Percentiles rank a stretch among this genome's conserved stretches.
phyloP scores from a whole-genome alignment of 2,113 vertebrate genomes.

The Sakesphorus luctuosus region DNA sequence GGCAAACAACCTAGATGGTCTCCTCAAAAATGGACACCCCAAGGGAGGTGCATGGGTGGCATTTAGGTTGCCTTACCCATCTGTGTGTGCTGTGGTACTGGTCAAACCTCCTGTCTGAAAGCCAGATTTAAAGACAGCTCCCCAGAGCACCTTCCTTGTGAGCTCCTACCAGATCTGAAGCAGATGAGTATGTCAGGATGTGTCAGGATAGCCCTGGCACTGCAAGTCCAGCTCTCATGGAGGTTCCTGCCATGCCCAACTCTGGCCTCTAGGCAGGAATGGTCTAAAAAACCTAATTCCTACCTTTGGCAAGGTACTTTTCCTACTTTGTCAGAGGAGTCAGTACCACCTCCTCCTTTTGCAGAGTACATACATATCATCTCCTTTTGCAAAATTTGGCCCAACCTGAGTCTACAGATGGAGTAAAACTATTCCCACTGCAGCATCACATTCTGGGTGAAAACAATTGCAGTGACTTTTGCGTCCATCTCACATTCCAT shows the following conservation, averaged over 20 bases:
- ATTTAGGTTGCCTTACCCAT: accelerated
- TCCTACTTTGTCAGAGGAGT: not conserved
- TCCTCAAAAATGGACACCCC: not conserved
- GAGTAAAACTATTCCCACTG: not conserved
- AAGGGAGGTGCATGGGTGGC: accelerated
- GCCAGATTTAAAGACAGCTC: not conserved
- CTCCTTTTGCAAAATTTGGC: not conserved
- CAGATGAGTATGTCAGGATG: not conserved
- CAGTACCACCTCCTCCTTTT: accelerated
- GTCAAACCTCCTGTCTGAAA: not conserved
- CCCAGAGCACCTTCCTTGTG: not conserved
- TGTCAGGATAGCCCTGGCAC: not conserved
- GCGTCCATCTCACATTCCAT: not conserved
- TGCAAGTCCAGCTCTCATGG: accelerated
- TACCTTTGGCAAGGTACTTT: not conserved
- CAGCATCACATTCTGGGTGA: accelerated
- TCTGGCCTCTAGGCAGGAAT: not conserved
- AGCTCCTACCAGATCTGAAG: not conserved
- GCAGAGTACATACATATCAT: accelerated
- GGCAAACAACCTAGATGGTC: not conserved
- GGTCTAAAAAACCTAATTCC: not conserved
- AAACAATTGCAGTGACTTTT: accelerated
- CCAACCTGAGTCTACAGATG: not conserved
- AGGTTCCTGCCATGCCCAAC: not conserved
- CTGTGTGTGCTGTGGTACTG: accelerated